Evolutionary conservation across 2,113 vertebrate species (phyloP), one percentile per base, ranked within the genome.

Genomic region (Pagrus major): DNA sequence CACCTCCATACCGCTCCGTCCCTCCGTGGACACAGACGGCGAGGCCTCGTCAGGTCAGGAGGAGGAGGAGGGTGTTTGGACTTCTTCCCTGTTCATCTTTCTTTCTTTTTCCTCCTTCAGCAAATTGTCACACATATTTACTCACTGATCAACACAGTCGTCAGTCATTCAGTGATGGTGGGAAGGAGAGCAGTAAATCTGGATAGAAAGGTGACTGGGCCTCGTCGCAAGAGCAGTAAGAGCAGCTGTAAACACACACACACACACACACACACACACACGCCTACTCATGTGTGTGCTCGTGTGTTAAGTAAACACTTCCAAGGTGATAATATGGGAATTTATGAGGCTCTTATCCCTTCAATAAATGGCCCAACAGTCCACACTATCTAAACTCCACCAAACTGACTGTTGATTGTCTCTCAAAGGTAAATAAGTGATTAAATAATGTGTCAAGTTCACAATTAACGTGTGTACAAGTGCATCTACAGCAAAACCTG

Each of bases 1-100:
- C 91, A 73, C 90, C 86, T 88, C 83, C 82, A 71, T 75, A 83
- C 71, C 5, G 37, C 88, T 86, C 41, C 76, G 20, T 85, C 76
- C 76, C 85, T 84, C 80, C 55, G 47, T 42, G 83, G 86, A 89
- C 80, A 73, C 74, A 76, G 47, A 82, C 56, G 69, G 71, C 4
- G 25, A 76, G 69, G 84, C 82, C 80, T 64, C 23, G 37, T 55
- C 42, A 46, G 75, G 35, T 59, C 27, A 63, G 64, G 20, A 69
- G 65, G 63, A 68, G 71, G 68, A 47, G 23, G 67, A 10, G 76
- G 76, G 56, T 41, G 47, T 64, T 59, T 70, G 66, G 69, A 81
- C 25, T 39, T 51, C 33, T 59, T 83, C 49, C 23, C 47, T 37
- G 5, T 84, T 69, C 33, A 31, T 37, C 14, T 68, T 68, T 64